Evolutionary conservation across 1,140 invertebrate genomes (phyloP), one percentile per base, ranked within the genome.

Genomic region (Bilobella aurantiaca): DNA sequence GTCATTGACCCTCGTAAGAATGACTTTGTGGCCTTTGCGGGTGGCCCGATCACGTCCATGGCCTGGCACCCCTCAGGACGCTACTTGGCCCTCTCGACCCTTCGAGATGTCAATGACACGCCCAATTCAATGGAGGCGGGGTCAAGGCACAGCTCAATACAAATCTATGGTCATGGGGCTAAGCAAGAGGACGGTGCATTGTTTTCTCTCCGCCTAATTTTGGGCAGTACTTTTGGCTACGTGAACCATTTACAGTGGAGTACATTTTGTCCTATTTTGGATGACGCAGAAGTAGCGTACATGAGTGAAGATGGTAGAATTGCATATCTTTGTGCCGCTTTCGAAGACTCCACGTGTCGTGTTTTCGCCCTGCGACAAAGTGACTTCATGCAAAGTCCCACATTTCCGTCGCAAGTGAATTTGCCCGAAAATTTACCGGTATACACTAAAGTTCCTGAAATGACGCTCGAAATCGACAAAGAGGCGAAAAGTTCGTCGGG

Each of bases 11-110:
- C 16, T 5, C 31, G 14, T 2, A 18, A 27, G 27, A 16, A 18
- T 3, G 58, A 66, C 21, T 37, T 47, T 12, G 23, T 68, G 2
- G n/a, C 31, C 3, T 49, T 66, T 32, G 25, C 57, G 49, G 70
- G 70, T 5, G 70, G 70, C 21, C 63, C 70, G 3, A 27, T 72
- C 2, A 53, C 42, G 0, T 34, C 63, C 23, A 30, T 72, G 29
- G 28, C 30, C 0, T 72, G 67, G 68, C 67, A 72, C 68, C 67
- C 70, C 1, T 65, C 53, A 34, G 65, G 63, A 27, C 65, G 66
- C 28, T 63, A 42, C 18, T 34, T 72, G 1, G 70, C 70, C 5
- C 34, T 69, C 25, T 29, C 70, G 25, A 65, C 60, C 1, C 31
- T 63, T 1, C 29, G 23, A 16, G 34, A 66, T n/a, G 14, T n/a